Evolutionary conservation across 2,797 vertebrate species (phyloP).

Genomic region (Parauchenoglanis punctatus): DNA sequence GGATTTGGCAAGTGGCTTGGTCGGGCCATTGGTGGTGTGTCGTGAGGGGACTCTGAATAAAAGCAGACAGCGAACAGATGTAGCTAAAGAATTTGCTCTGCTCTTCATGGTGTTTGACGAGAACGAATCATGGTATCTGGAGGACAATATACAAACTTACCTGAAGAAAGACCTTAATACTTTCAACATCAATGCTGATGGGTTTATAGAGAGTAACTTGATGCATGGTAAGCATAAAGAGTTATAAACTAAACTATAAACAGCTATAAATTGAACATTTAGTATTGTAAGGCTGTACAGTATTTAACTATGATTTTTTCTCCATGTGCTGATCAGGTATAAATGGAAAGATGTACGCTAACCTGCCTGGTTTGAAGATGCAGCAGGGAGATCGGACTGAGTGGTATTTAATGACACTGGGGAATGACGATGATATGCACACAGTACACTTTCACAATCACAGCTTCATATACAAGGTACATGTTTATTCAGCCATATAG

Average conservation of each 20-base stretch:
- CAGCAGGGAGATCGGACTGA: slow-evolving; percentile 75
- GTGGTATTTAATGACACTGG: slow-evolving; percentile 85
- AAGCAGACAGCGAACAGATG: slow-evolving; percentile 72
- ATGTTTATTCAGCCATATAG: background rate
- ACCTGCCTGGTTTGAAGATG: slow-evolving; percentile 79
- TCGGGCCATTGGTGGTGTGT: slow-evolving; percentile 82
- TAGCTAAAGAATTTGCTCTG: slow-evolving; percentile 80
- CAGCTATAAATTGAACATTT: background rate
- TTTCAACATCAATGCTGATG: slow-evolving; percentile 5
- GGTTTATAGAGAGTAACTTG: slow-evolving; percentile 79
- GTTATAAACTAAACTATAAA: background rate
- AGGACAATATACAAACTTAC: slow-evolving; percentile 78
- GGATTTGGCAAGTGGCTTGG: slow-evolving; percentile 83
- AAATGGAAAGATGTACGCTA: slow-evolving; percentile 83
- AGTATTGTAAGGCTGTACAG: background rate
- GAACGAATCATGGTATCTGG: slow-evolving; percentile 83
- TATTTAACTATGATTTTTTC: background rate
- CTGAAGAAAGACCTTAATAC: slow-evolving; percentile 33
- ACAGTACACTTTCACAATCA: slow-evolving; percentile 86
- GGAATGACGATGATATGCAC: slow-evolving; percentile 81
- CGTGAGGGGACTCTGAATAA: slow-evolving; percentile 74
- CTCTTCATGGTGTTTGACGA: slow-evolving; percentile 84
- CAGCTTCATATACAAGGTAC: slow-evolving; percentile 79
- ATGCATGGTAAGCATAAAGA: slow-evolving; percentile 73
- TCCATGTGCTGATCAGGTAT: slow-evolving; percentile 53